A percentile compares a stretch with the other conserved stretches of the same genome.
phyloP scores from a whole-genome alignment of 2,888 invertebrate species.

The Ichneumoninae sp. region DNA sequence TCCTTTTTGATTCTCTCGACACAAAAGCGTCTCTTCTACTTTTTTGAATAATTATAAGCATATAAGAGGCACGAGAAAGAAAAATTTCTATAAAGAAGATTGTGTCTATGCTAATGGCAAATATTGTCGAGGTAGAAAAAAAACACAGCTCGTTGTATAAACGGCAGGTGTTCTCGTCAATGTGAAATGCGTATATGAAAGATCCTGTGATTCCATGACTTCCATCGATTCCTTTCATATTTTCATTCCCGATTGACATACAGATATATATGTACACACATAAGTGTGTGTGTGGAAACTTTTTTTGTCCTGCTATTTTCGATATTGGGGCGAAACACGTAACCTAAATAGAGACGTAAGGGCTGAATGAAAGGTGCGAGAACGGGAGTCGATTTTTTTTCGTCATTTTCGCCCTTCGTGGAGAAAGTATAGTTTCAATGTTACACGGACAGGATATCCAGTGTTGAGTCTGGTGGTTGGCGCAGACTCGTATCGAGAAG shows the following conservation, averaged over 20 bases:
- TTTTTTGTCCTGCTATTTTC: constrained; percentile 42
- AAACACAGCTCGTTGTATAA: constrained; percentile 18
- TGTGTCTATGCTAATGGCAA: constrained; percentile 39
- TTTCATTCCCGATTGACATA: constrained; percentile 15
- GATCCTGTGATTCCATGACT: constrained; percentile 11
- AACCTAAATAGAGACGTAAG: constrained; percentile 55
- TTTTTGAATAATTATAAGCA: constrained; percentile 36
- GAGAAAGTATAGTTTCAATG: constrained; percentile 41
- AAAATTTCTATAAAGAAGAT: constrained; percentile 1
- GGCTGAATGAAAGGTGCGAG: constrained; percentile 50
- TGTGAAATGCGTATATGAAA: constrained; percentile 9
- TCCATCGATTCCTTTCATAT: background rate
- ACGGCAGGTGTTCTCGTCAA: constrained; percentile 37
- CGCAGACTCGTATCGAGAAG: constrained; percentile 44
- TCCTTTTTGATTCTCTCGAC: constrained; percentile 17
- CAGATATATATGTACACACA: background rate
- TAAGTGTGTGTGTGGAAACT: background rate
- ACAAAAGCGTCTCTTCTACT: constrained; percentile 1
- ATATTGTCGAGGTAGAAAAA: constrained; percentile 41
- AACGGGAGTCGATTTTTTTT: constrained; percentile 36
- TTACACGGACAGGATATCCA: background rate
- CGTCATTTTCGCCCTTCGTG: constrained; percentile 18
- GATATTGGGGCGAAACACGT: constrained; percentile 49
- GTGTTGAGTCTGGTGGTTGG: background rate
- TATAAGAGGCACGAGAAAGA: background rate